A percentile compares a stretch with the other conserved stretches of the same genome.
Evolutionary conservation across 2,888 invertebrate genomes (phyloP).

Genomic region (Gryllus longicercus): DNA sequence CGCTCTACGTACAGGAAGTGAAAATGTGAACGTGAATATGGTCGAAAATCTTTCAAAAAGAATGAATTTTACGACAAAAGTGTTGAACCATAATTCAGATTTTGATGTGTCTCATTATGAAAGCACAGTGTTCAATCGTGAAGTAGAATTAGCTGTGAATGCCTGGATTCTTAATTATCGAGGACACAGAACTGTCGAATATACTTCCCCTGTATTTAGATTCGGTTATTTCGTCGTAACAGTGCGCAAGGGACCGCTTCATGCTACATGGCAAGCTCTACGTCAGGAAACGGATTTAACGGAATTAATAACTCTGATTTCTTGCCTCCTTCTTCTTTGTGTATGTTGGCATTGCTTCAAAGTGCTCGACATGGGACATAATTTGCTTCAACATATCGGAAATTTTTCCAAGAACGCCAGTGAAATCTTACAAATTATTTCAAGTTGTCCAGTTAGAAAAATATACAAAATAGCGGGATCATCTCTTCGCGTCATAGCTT

Average conservation of each 20-base stretch:
- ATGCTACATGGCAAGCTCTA: not conserved
- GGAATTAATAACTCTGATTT: not conserved
- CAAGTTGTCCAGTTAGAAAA: not conserved
- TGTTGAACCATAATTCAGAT: not conserved
- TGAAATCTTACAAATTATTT: not conserved
- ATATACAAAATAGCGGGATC: not conserved
- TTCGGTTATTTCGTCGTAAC: not conserved
- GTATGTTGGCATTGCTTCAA: not conserved
- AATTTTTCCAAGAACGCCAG: not conserved
- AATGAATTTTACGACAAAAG: not conserved
- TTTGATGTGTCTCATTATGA: not conserved
- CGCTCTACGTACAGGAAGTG: not conserved
- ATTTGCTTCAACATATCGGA: not conserved
- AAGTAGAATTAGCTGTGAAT: not conserved
- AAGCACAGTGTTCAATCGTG: not conserved
- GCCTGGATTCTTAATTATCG: not conserved
- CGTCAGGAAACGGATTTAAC: not conserved
- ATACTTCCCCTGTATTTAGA: not conserved
- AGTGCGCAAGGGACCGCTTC: not conserved
- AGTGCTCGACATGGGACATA: too few species aligned
- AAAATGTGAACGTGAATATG: not conserved
- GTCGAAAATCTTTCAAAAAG: not conserved
- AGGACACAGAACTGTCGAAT: not conserved
- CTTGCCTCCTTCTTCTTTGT: not conserved
- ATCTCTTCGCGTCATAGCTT: not conserved